Evolutionary conservation across 2,888 invertebrate genomes (phyloP).

Genomic region (Nemurella pictetii): DNA sequence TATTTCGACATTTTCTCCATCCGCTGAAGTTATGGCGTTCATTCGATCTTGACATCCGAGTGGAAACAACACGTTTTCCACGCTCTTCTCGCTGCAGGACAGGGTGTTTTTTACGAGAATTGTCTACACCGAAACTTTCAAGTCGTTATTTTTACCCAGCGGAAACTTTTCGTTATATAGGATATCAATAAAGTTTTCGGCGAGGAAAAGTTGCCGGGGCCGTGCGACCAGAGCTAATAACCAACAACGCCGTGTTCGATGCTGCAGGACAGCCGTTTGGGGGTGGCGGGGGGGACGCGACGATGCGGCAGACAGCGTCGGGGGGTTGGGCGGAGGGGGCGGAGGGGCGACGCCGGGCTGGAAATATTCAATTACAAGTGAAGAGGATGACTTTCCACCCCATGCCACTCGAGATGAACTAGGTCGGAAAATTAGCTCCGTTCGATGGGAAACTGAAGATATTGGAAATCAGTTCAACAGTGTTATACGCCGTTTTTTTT

Average conservation of each 20-base stretch:
- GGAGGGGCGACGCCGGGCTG: not conserved
- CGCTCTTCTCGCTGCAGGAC: not conserved
- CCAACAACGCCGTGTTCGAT: not conserved
- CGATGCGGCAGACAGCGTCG: not conserved
- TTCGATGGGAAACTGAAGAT: not conserved
- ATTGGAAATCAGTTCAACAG: not conserved
- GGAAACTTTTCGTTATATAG: not conserved
- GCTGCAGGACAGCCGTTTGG: not conserved
- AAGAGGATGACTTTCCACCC: not conserved
- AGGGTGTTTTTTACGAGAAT: not conserved
- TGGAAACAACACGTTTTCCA: not conserved
- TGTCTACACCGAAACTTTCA: not conserved
- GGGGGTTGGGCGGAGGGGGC: not conserved
- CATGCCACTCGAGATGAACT: not conserved
- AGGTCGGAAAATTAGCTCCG: not conserved
- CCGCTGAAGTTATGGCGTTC: not conserved
- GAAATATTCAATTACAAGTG: not conserved
- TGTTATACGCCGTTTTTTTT: not conserved
- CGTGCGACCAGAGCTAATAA: not conserved
- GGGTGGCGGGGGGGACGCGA: not conserved
- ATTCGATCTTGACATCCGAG: not conserved
- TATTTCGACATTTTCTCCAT: no score
- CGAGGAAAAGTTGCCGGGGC: not conserved
- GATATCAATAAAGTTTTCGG: not conserved
- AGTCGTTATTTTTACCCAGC: not conserved